Evolutionary conservation across 1,140 invertebrate genomes (phyloP).

Genomic region (Prorops nasuta): DNA sequence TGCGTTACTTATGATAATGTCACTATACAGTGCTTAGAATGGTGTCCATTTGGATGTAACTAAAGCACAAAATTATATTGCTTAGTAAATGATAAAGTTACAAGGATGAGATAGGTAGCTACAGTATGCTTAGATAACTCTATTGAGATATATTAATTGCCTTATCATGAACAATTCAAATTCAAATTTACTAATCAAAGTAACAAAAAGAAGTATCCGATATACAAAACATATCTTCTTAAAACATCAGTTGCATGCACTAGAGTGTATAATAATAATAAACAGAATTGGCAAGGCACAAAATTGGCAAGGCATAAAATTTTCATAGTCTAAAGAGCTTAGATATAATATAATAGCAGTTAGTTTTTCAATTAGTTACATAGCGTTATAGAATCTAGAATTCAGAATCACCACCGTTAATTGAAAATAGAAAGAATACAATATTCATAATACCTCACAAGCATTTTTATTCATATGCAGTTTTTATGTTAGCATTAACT

Average conservation of each 20-base stretch:
- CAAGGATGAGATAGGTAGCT: slow-evolving; percentile 68
- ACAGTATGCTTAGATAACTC: slow-evolving; percentile 65
- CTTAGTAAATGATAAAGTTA: slow-evolving; percentile 28
- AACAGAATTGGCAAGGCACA: slow-evolving; percentile 49
- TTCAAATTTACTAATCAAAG: slow-evolving; percentile 10
- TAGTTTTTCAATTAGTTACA: slow-evolving; percentile 65
- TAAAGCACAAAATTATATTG: slow-evolving; percentile 41
- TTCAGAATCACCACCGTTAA: slow-evolving; percentile 57
- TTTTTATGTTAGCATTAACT: slow-evolving; percentile 36
- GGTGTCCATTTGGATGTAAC: slow-evolving; percentile 74
- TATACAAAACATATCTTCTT: slow-evolving; percentile 49
- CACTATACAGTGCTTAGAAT: slow-evolving; percentile 68
- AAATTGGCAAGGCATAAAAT: too few species aligned
- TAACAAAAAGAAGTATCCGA: slow-evolving; percentile 31
- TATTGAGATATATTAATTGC: slow-evolving; percentile 64
- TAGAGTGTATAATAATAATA: slow-evolving; percentile 23
- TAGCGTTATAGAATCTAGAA: slow-evolving; percentile 61
- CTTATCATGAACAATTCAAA: slow-evolving; percentile 52
- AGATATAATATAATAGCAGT: slow-evolving; percentile 59
- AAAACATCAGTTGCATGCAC: slow-evolving; percentile 42
- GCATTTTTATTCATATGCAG: slow-evolving; percentile 51
- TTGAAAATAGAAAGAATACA: slow-evolving; percentile 37
- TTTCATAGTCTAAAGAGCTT: slow-evolving; percentile 52
- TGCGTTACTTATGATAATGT: slow-evolving; percentile 65
- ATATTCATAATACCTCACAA: slow-evolving; percentile 47